Percentiles rank a stretch among this genome's conserved stretches.
These are phyloP conservation scores for Ascidia mentula DNA, from an alignment of 23 tunicate species.

Conservation along the genomic window DNA sequence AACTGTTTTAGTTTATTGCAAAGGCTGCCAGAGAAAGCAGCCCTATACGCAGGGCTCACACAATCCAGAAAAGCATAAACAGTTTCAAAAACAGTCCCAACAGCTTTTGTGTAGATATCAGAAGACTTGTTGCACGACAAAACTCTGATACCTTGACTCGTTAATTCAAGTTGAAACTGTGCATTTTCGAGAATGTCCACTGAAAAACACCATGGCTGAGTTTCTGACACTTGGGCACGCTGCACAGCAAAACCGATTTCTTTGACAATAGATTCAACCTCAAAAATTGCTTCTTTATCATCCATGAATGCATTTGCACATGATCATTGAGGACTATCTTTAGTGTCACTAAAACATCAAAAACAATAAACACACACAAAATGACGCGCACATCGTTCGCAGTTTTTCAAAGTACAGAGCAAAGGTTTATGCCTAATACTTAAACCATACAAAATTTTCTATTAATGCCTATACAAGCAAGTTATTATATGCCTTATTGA, in stretches of 20 bases:
- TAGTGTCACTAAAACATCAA: too few relatives aligned
- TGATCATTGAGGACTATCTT: too few relatives aligned
- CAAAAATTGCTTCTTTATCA: constrained; percentile 36
- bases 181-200: constrained; percentile 36
- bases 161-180: constrained; percentile 22
- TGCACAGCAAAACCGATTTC: constrained; percentile 62
- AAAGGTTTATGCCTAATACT: too few relatives aligned
- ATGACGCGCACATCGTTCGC: too few relatives aligned
- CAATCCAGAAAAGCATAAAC: constrained; percentile 65
- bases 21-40: constrained; percentile 29
- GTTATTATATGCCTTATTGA: too few relatives aligned
- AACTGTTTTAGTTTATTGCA: constrained; percentile 7
- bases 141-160: constrained; percentile 29
- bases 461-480: too few relatives aligned
- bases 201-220: constrained; percentile 14
- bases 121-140: constrained; percentile 9
- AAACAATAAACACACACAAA: too few relatives aligned
- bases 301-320: too few relatives aligned
- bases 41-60: constrained; percentile 55
- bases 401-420: too few relatives aligned
- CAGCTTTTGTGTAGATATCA: background rate
- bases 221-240: constrained; percentile 17
- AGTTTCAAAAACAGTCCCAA: constrained; percentile 53
- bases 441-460: too few relatives aligned
- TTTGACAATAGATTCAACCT: constrained; percentile 28